phyloP scores from a whole-genome alignment of 2,113 vertebrate species.

The Cariama cristata region DNA sequence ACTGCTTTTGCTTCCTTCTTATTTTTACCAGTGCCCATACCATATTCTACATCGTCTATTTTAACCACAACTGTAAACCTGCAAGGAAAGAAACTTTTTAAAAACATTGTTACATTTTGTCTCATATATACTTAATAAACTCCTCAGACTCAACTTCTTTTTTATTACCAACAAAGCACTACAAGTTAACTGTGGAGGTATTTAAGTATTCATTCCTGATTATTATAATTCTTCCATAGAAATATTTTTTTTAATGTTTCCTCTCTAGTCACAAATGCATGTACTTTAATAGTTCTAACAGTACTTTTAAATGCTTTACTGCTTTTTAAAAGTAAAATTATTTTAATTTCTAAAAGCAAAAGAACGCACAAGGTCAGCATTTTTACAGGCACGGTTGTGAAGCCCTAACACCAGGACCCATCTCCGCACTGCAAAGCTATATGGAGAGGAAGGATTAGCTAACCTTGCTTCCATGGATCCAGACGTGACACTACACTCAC shows the following conservation, averaged over 20 bases:
- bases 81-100: constrained; percentile 31
- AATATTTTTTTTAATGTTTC: not conserved
- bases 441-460: not conserved
- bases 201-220: not conserved
- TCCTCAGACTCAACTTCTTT: not conserved
- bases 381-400: not conserved
- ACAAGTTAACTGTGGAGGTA: not conserved
- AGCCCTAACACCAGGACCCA: not conserved
- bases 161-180: not conserved
- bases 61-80: constrained; percentile 69
- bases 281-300: not conserved
- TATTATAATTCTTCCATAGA: not conserved
- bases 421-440: not conserved
- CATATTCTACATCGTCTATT: not conserved
- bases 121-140: not conserved
- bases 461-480: not conserved
- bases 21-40: constrained; percentile 51
- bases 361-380: not conserved
- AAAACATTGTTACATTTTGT: not conserved
- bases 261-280: not conserved
- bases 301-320: not conserved
- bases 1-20: constrained; percentile 71
- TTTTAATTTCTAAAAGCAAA: not conserved
- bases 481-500: not conserved
- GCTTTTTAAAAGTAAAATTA: not conserved